Evolutionary conservation across 2,888 invertebrate genomes (phyloP).

Genomic region (Melanotus villosus): DNA sequence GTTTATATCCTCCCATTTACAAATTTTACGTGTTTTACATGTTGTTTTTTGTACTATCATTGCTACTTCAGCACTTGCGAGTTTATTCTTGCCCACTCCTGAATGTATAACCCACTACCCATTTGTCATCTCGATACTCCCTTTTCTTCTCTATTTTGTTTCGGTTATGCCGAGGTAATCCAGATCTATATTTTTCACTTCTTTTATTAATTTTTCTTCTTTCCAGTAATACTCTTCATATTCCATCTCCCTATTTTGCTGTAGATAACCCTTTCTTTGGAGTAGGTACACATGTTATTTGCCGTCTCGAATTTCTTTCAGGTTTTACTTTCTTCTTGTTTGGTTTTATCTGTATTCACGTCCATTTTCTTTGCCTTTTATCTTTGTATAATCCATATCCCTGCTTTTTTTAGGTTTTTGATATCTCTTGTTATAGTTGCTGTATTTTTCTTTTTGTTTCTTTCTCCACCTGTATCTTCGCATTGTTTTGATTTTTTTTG

Average conservation of each 20-base stretch:
- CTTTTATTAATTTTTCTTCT: constrained; percentile 47
- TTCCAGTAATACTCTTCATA: constrained; percentile 27
- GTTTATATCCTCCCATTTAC: background rate
- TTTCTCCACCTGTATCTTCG: too few relatives aligned
- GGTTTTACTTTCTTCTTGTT: too few relatives aligned
- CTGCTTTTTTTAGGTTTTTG: too few relatives aligned
- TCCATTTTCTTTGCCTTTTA: too few relatives aligned
- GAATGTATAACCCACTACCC: background rate
- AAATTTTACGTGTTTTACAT: background rate
- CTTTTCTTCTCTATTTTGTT: constrained; percentile 33
- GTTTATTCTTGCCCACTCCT: background rate
- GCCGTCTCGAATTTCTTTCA: too few relatives aligned
- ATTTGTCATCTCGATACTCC: background rate
- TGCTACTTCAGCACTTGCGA: background rate
- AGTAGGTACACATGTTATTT: too few relatives aligned
- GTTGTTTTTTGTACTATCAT: background rate
- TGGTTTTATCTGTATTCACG: too few relatives aligned
- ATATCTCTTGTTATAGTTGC: too few relatives aligned
- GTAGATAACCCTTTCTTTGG: constrained; percentile 16
- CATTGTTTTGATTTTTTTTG: too few relatives aligned
- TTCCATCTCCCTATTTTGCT: constrained; percentile 35
- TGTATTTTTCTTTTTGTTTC: too few relatives aligned
- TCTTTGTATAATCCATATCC: too few relatives aligned
- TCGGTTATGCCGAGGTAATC: constrained; percentile 58
- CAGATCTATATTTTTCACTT: constrained; percentile 56